Evolutionary conservation across 1,140 invertebrate species (phyloP).

Genomic region (Goniozus legneri): DNA sequence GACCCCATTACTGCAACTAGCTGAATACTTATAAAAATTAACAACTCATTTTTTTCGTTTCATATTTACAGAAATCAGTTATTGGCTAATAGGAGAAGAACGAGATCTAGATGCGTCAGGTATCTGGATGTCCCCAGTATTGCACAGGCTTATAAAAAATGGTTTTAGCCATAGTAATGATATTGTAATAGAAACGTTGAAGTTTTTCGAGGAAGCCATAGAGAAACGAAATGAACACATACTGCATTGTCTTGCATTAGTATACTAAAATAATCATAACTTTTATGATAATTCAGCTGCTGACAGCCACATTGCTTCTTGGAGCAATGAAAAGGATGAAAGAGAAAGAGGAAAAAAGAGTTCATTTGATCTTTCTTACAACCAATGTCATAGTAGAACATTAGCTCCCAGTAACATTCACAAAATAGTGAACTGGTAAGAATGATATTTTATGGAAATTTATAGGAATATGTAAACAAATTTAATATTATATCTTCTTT

Average conservation of each 20-base stretch:
- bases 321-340: slow-evolving; percentile 66
- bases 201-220: slow-evolving; percentile 64
- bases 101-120: slow-evolving; percentile 54
- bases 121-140: slow-evolving; percentile 51
- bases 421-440: slow-evolving; percentile 62
- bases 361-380: slow-evolving; percentile 49
- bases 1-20: slow-evolving; percentile 75
- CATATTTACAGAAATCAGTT: slow-evolving; percentile 65
- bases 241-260: slow-evolving; percentile 66
- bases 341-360: slow-evolving; percentile 57
- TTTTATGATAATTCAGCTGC: slow-evolving; percentile 59
- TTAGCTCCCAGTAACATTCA: slow-evolving; percentile 60
- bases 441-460: neutral
- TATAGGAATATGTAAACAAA: slow-evolving; percentile 8
- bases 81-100: slow-evolving; percentile 67
- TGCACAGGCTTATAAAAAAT: slow-evolving; percentile 62
- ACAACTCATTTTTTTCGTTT: too few species aligned
- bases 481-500: neutral
- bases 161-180: slow-evolving; percentile 66
- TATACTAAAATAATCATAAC: slow-evolving; percentile 61
- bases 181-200: slow-evolving; percentile 56
- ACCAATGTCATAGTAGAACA: slow-evolving; percentile 51
- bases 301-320: slow-evolving; percentile 54
- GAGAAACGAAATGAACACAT: slow-evolving; percentile 69
- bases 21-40: slow-evolving; percentile 62